Evolutionary conservation across 2,797 vertebrate species (phyloP), one percentile per base, ranked within the genome.

Genomic region (Picus viridis): DNA sequence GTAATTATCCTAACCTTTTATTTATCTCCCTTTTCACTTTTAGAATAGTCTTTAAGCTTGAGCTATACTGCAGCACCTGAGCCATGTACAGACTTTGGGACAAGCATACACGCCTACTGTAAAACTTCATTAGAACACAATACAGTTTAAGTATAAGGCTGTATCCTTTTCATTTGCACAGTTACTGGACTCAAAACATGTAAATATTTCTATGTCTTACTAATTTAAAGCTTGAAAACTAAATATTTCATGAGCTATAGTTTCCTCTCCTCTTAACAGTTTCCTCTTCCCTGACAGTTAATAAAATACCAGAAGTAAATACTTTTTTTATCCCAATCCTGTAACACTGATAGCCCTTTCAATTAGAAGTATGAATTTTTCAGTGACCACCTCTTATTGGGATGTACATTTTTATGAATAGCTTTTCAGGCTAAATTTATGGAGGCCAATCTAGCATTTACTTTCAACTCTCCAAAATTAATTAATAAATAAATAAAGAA

Each of bases 341-440:
- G 49, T 6, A 70, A 16, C 16, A 79, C 34, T 74, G 13, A 7
- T 39, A 63, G 16, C 13, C 43, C 6, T 83, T 76, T 29, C 76
- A 20, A 86, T n/a, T 34, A 70, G 14, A 53, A 71, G 23, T 29
- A 32, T 2, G 27, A 16, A 23, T 45, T 77, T 79, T 29, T 80
- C n/a, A 30, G 13, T 20, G 29, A 70, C 7, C 22, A 67, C 5
- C 5, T 3, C 1, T 49, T 71, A 53, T 0, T 36, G 51, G 10
- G 19, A 57, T 62, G 17, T 4, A 43, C 2, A 41, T 22, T 74
- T 80, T 41, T 51, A 64, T 59, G 1, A 72, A 59, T 3, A 80
- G 8, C 7, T 64, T 64, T 19, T 64, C 74, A 54, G 63, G 36
- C 19, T 53, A 76, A 58, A 85, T 32, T 67, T 68, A 53, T 6